Evolutionary conservation across 2,888 invertebrate species (phyloP), one percentile per base, ranked within the genome.

Genomic region (Holacanthella duospinosa): DNA sequence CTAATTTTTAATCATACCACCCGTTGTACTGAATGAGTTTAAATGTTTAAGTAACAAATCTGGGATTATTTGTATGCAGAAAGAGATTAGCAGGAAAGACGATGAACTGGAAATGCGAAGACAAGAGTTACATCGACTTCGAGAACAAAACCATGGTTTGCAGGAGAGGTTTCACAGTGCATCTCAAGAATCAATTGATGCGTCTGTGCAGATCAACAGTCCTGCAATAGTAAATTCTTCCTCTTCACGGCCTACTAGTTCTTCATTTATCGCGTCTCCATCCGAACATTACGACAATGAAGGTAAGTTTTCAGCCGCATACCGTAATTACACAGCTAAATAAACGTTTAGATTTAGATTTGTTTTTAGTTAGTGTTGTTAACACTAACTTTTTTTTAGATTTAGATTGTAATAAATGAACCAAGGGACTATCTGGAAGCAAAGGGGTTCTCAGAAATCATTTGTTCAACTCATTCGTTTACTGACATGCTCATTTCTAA

Each of bases 51-150:
- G n/a, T n/a, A n/a, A n/a, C n/a, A n/a, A n/a, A n/a, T n/a, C n/a
- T n/a, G n/a, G n/a, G n/a, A n/a, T n/a, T n/a, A n/a, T n/a, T n/a
- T n/a, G n/a, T n/a, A 9, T 36, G 4, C 74, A 89, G 88, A 85
- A 84, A 77, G 83, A 86, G 74, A 83, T 88, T 65, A 86, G 85
- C 77, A 84, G 85, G 74, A 81, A 85, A 72, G 88, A 88, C 76
- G 86, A 86, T 74, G 89, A 89, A 76, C 80, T 86, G 63, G 86
- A 86, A 74, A 81, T 83, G 73, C 78, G 88, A 74, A 81, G 88
- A 44, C 83, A 84, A 71, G 88, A 89, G 76, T 78, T 88, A 74
- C 84, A 86, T 74, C 82, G 83, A 75, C 82, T 85, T 68, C 81
- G 86, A 72, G 88, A 89, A 76, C 84, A 85, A 74, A 78, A 86